Conservation (phyloP, 2,888 invertebrate genomes). For the Ornithoptera alexandrae region DNA sequence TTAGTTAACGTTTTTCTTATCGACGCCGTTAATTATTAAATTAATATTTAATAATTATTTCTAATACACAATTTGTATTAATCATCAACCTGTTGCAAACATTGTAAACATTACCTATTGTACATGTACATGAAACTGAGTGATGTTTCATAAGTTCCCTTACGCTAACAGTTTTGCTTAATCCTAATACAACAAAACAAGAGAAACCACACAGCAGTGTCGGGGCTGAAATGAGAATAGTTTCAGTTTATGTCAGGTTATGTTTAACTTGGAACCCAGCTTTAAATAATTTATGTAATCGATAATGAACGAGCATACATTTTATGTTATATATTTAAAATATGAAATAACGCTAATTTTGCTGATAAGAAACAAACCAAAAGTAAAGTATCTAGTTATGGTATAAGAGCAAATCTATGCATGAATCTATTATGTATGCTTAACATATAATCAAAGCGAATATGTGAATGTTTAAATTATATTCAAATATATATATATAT, state of each 20-base stretch:
- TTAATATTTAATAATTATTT: too few species aligned
- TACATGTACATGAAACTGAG: not conserved
- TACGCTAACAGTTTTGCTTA: slow-evolving; percentile 14
- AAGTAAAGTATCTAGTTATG: too few species aligned
- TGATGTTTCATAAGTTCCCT: slow-evolving; percentile 1
- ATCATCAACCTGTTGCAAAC: not conserved
- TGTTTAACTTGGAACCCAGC: slow-evolving; percentile 17
- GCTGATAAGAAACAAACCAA: too few species aligned
- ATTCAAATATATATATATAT: not conserved
- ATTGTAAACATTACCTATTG: not conserved
- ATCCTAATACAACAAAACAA: slow-evolving; percentile 24
- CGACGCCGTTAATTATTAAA: too few species aligned
- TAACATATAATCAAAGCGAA: not conserved
- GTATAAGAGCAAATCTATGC: not conserved
- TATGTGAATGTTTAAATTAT: not conserved
- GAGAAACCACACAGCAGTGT: slow-evolving; percentile 15
- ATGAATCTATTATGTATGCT: not conserved
- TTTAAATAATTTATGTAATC: slow-evolving; percentile 8
- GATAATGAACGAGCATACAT: not conserved
- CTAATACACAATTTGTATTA: not conserved
- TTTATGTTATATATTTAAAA: not conserved
- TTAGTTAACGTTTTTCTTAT: too few species aligned
- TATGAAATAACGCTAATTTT: not conserved
- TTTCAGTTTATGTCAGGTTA: slow-evolving; percentile 17
- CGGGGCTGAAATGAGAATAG: slow-evolving; percentile 25